These are phyloP conservation scores for Chlamydotis undulata DNA, from an alignment of 2,113 vertebrate species.

Conservation along the genomic window DNA sequence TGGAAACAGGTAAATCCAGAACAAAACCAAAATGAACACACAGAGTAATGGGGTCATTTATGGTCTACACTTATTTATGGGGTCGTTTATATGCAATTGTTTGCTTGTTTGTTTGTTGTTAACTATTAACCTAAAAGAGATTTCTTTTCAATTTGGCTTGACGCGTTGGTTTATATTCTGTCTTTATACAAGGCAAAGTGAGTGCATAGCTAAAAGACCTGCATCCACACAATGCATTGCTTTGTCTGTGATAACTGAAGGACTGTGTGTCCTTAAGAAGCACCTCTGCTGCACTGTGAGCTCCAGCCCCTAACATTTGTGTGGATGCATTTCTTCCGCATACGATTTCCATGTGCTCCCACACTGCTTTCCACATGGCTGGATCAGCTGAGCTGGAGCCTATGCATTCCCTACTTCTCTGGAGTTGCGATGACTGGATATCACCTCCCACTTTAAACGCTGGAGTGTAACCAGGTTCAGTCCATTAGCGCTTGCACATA, in stretches of 20 bases:
- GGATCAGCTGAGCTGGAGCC: neutral
- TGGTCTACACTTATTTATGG: neutral
- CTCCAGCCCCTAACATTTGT: neutral
- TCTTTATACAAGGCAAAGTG: neutral
- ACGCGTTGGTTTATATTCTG: neutral
- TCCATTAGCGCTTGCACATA: neutral
- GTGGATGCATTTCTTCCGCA: conserved; percentile 15
- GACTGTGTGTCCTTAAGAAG: neutral
- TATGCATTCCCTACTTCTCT: neutral
- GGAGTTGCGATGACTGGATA: neutral
- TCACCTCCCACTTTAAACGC: neutral
- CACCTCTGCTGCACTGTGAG: neutral
- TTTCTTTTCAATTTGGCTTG: conserved; percentile 26
- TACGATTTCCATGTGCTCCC: neutral
- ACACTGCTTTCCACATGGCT: neutral
- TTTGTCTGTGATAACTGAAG: neutral
- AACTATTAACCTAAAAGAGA: neutral
- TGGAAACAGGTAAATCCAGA: conserved; percentile 85
- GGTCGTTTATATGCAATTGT: neutral
- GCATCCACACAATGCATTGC: neutral
- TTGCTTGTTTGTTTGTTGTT: neutral
- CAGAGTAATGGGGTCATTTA: neutral
- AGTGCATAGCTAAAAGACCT: conserved; percentile 28
- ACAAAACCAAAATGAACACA: neutral
- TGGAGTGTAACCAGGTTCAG: neutral